A percentile compares a stretch with the other conserved stretches of the same genome.
These are phyloP conservation scores for Dysmachus trigonus DNA, from an alignment of 2,888 invertebrate genomes.

Conservation along the genomic window DNA sequence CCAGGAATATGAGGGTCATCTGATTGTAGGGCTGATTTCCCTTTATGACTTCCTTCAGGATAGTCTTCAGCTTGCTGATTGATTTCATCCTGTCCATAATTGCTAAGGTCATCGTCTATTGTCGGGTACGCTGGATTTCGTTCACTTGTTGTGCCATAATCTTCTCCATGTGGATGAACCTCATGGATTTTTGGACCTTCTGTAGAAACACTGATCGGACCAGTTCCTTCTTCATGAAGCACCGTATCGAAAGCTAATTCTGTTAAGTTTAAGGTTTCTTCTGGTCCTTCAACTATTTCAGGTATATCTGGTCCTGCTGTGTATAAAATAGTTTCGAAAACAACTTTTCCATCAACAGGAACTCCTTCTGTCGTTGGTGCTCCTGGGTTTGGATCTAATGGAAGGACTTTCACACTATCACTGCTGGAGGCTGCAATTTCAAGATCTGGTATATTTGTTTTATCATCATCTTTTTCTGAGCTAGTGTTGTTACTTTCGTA, in stretches of 20 bases:
- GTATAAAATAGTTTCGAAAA: conserved; percentile 36
- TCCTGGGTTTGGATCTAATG: background rate
- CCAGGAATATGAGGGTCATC: conserved; percentile 30
- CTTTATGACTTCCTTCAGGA: conserved; percentile 52
- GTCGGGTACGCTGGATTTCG: conserved; percentile 68
- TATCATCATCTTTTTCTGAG: conserved; percentile 24
- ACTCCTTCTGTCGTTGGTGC: conserved; percentile 19
- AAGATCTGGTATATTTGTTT: conserved; percentile 47
- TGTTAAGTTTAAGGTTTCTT: background rate
- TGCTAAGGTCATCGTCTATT: conserved; percentile 66
- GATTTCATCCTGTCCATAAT: conserved; percentile 53
- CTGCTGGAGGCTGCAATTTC: conserved; percentile 60
- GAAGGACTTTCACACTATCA: conserved; percentile 48
- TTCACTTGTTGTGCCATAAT: conserved; percentile 57
- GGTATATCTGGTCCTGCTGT: background rate
- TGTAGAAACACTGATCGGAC: conserved; percentile 27
- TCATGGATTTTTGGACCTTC: background rate
- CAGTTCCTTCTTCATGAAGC: conserved; percentile 9
- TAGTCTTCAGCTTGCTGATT: conserved; percentile 57
- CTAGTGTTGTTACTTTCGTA: conserved; percentile 6
- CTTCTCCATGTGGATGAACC: conserved; percentile 52
- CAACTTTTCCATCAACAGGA: background rate
- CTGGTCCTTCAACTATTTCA: background rate
- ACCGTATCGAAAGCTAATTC: conserved; percentile 31
- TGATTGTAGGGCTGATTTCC: background rate